Base-by-base conservation (phyloP, 2,797 vertebrate species). In the Clarias laeviceps region DNA sequence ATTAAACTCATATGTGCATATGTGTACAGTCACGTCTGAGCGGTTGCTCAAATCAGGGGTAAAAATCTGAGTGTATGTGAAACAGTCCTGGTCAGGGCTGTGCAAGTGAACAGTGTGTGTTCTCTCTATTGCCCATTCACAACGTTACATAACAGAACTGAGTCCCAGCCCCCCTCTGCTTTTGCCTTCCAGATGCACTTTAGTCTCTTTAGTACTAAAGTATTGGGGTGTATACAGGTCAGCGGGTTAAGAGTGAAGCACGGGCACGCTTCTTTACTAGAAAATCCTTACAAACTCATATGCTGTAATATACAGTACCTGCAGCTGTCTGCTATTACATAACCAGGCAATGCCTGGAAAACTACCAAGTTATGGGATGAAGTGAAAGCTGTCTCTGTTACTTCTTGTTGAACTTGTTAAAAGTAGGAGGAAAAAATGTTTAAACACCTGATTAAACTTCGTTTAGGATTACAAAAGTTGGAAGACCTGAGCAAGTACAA, bases 201-300 rank as follows among this genome's bases (percentile, higher is more conserved):
- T 93, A 94, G 94, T 94, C 91, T 83, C 89, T 89, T 91, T 90
- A 22, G 89, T 89, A 93, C 91, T 93, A 91, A 93, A 84, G 89
- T 92, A 91, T 90, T 86, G 92, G 92, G 91, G 92, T 93, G 93
- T 92, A 95, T 95, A 92, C 94, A 89, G 94, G 94, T 96, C 94
- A 95, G 93, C 94, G 93, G 95, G 94, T 95, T 95, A 96, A 93
- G 89, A 94, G 94, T 92, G 91, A 94, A 94, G 95, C 91, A 91
- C 93, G 94, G 91, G 91, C 93, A 93, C 91, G 93, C 92, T 93
- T 91, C 62, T 88, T 86, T 85, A 86, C 76, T 56, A 82, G 79
- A 80, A 81, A 89, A 87, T 92, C 90, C 90, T 61, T 2, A 92
- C 88, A 91, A 91, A 88, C 84, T 87, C 20, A 68, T 17, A 5